Base-by-base conservation (phyloP, 2,888 invertebrate species). In the Caradrina kadenii region DNA sequence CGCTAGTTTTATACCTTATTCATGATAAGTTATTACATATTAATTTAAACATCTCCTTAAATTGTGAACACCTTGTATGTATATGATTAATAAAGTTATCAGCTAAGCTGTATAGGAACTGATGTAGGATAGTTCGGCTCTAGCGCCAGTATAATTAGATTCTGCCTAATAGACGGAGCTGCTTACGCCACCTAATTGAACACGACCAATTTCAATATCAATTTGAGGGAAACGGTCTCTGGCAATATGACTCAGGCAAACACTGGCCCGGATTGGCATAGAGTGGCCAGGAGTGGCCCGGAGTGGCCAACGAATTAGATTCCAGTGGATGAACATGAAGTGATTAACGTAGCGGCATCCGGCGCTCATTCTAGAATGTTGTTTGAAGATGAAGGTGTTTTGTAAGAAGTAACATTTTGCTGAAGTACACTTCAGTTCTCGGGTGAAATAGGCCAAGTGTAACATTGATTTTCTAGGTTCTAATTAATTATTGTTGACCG, bases 171-270 rank as follows among this genome's bases (percentile, higher is more conserved):
- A 53, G 49, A 55, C 22, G 45, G 19, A 39, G 35, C 49, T 59
- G 39, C 56, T 56, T 55, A 49, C 74, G 48, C 45, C 6, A 22
- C 54, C 31, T 78, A 78, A 73, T 63, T 73, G 50, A 52, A 60
- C 19, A 60, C 52, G 65, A 26, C 55, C 74, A 60, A 31, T 56
- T 35, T 49, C 39, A 79, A 53, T 79, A 35, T 19, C 21, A 31
- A 73, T 64, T 65, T 56, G 31, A 22, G 42, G 31, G 11, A 55
- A 53, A 35, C 31, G 60, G 50, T 45, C n/a, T 50, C 35, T 11
- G 52, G 22, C 21, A 39, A 13, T 26, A 42, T 56, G 6, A 19
- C 19, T 52, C 8, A 13, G 17, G 7, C 49, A 48, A 26, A 8
- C 4, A 11, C 26, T 54, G 21, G 13, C 53, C 10, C 21, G 13